phyloP scores from a whole-genome alignment of 2,113 vertebrate genomes.

The Semnornis frantzii region DNA sequence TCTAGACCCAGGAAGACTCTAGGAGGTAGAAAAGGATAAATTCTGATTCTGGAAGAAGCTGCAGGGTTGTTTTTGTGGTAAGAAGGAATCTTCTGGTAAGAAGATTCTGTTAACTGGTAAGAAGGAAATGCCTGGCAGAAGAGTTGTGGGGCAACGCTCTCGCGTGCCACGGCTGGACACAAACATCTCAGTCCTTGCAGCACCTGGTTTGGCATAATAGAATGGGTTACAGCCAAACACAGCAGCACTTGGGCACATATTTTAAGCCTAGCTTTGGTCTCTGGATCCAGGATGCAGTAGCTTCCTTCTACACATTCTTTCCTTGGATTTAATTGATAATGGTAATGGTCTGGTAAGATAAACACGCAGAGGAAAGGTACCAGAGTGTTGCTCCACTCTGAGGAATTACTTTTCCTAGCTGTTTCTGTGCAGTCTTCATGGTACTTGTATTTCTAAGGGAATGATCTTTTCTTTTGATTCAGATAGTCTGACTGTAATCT shows the following conservation, averaged over 20 bases:
- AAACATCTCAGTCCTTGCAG: background rate
- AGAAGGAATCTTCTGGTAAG: background rate
- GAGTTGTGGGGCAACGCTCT: background rate
- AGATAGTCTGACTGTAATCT: background rate
- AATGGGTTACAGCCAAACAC: background rate
- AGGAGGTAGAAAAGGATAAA: background rate
- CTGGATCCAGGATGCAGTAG: background rate
- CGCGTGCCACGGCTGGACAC: accelerated
- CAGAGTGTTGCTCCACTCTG: background rate
- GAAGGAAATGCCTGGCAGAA: background rate
- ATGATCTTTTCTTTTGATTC: background rate
- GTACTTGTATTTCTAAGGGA: background rate
- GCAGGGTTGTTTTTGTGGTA: background rate
- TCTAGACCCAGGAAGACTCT: conserved; percentile 8
- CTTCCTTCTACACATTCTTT: background rate
- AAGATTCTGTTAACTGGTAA: too few relatives aligned
- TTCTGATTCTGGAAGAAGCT: conserved; percentile 28
- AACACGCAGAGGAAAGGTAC: background rate
- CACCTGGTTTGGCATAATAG: background rate
- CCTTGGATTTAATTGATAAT: background rate
- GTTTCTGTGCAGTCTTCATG: background rate
- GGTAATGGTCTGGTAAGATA: background rate
- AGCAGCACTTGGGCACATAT: background rate
- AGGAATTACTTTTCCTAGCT: background rate
- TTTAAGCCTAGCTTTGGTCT: too few relatives aligned